Conservation (phyloP, 2,888 invertebrate genomes). For the Eupsilia transversa region DNA sequence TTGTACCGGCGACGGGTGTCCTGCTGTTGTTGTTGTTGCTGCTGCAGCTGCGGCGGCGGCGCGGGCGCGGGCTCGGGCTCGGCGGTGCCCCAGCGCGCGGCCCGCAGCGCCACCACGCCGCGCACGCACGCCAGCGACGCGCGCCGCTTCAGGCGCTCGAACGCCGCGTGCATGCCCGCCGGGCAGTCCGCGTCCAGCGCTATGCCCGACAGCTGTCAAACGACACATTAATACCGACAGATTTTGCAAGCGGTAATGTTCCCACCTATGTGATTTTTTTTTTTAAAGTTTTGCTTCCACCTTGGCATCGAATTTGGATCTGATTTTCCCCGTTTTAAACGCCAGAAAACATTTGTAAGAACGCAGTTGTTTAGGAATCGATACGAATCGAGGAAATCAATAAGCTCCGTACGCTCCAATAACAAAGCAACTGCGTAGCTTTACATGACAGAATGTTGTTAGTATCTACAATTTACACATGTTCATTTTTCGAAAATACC, state of each 20-base stretch:
- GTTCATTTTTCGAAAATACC: constrained; percentile 19
- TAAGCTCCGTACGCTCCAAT: background rate
- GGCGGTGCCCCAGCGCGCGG: constrained; percentile 87
- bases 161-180: constrained; percentile 85
- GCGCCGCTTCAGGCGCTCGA: constrained; percentile 86
- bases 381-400: background rate
- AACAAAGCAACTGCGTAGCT: constrained; percentile 1
- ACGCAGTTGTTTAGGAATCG: constrained; percentile 1
- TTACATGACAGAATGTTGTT: constrained; percentile 20
- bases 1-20: constrained; percentile 63
- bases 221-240: constrained; percentile 35
- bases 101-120: constrained; percentile 84
- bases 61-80: constrained; percentile 75
- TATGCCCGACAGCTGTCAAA: constrained; percentile 85
- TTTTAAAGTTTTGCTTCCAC: background rate
- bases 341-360: background rate
- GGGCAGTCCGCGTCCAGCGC: constrained; percentile 89
- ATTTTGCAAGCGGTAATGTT: constrained; percentile 1
- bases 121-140: constrained; percentile 80
- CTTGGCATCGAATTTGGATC: background rate
- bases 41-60: constrained; percentile 44
- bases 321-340: background rate
- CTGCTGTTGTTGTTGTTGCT: constrained; percentile 15
- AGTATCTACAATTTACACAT: constrained; percentile 11
- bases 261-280: background rate